These are phyloP conservation scores for Penelope pileata DNA, from an alignment of 2,113 vertebrate genomes.

Conservation along the genomic window DNA sequence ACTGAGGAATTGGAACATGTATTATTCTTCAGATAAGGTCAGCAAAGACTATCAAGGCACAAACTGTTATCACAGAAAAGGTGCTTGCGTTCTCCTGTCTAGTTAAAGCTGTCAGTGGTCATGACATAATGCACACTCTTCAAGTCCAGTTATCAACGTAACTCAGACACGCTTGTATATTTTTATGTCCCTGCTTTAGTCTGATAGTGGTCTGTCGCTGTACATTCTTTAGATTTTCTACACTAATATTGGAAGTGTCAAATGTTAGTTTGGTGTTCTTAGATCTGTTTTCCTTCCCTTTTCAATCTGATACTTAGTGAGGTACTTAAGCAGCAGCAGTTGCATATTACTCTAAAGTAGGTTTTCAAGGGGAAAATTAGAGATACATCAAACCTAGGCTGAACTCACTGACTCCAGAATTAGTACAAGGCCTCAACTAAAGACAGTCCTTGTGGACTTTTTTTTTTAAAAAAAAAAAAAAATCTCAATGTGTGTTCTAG, in stretches of 20 bases:
- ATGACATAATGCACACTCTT: conserved; percentile 37
- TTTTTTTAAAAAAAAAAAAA: neutral
- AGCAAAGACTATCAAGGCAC: neutral
- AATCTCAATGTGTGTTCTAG: neutral
- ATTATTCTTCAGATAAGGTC: conserved; percentile 49
- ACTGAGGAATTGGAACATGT: conserved; percentile 34
- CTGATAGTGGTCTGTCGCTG: conserved; percentile 15
- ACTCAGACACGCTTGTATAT: conserved; percentile 16
- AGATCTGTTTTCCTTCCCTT: neutral
- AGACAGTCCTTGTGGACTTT: neutral
- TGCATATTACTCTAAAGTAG: neutral
- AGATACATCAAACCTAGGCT: neutral
- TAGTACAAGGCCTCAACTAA: neutral
- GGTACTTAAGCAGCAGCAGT: neutral
- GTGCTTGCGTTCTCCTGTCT: conserved; percentile 38
- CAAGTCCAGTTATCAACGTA: conserved; percentile 12
- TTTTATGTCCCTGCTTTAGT: conserved; percentile 37
- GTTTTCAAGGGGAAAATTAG: neutral
- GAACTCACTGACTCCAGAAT: neutral
- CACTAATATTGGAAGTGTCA: conserved; percentile 3
- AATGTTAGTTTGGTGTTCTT: neutral
- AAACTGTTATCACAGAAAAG: conserved; percentile 7
- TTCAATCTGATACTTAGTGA: neutral
- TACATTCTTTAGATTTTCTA: conserved; percentile 43
- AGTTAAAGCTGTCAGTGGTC: conserved; percentile 44